These are phyloP conservation scores for Neuroterus valhalla DNA, from an alignment of 1,140 invertebrate species.

Conservation along the genomic window DNA sequence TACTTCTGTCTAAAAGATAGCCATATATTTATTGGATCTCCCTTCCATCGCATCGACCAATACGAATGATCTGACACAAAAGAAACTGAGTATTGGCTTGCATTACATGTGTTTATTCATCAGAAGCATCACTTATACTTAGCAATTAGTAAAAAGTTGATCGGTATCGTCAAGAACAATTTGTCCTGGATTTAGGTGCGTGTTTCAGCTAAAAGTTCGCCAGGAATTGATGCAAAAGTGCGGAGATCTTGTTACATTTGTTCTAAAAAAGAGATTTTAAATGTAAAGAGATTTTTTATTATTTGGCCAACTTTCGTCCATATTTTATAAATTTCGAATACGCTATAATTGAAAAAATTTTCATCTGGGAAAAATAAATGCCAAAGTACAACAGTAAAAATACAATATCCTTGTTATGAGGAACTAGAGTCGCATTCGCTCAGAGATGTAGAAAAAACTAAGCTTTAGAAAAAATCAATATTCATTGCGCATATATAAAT, in stretches of 20 bases:
- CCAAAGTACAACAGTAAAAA: not conserved
- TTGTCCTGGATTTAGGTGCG: conserved; percentile 20
- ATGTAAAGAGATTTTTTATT: not conserved
- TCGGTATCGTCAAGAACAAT: conserved; percentile 63
- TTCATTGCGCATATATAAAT: conserved; percentile 45
- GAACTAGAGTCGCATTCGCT: not conserved
- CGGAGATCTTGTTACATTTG: not conserved
- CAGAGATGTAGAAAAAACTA: conserved; percentile 1
- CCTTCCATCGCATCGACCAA: conserved; percentile 56
- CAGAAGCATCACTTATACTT: conserved; percentile 67
- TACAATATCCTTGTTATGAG: not conserved
- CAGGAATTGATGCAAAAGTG: conserved; percentile 66
- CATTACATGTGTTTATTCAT: conserved; percentile 69
- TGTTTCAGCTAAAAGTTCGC: conserved; percentile 56
- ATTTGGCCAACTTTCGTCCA: not conserved
- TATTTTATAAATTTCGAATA: not conserved
- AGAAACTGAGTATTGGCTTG: conserved; percentile 64
- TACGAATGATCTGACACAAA: conserved; percentile 68
- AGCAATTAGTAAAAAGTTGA: conserved; percentile 71
- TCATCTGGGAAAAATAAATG: not conserved
- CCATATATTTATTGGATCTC: conserved; percentile 50
- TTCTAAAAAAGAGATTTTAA: not conserved
- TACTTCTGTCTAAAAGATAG: conserved; percentile 47
- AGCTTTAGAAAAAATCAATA: not conserved
- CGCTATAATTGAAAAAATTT: not conserved